These are phyloP conservation scores for Microplitis manilae DNA, from an alignment of 2,888 invertebrate species.

Conservation along the genomic window DNA sequence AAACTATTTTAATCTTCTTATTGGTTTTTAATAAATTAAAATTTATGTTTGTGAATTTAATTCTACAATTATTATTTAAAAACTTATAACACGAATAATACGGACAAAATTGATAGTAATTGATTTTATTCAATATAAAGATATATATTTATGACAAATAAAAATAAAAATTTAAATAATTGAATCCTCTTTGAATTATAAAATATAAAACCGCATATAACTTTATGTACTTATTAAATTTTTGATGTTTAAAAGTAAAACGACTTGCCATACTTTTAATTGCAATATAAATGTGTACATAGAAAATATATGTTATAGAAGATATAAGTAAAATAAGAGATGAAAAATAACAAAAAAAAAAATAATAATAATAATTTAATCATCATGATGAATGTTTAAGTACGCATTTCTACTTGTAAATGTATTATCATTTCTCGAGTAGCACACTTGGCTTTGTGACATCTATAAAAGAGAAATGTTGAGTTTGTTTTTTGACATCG, in stretches of 20 bases:
- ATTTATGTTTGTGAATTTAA: no score
- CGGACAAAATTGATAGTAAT: no score
- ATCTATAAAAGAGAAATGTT: no score
- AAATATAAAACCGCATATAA: neutral
- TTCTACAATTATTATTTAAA: no score
- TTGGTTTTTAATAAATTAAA: neutral
- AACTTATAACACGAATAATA: no score
- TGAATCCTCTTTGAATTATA: neutral
- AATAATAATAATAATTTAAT: slow-evolving; percentile 20
- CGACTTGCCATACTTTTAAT: slow-evolving; percentile 60
- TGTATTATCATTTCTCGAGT: neutral
- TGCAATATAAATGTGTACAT: slow-evolving; percentile 72
- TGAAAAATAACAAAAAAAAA: slow-evolving; percentile 48
- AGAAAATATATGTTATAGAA: slow-evolving; percentile 61
- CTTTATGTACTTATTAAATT: slow-evolving; percentile 36
- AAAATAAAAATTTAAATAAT: neutral
- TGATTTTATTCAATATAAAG: no score
- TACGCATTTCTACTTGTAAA: slow-evolving; percentile 62
- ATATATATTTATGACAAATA: no score
- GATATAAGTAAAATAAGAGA: slow-evolving; percentile 50
- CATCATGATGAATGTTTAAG: slow-evolving; percentile 52
- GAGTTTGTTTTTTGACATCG: no score
- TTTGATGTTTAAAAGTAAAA: slow-evolving; percentile 46
- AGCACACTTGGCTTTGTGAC: no score
- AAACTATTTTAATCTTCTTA: neutral